Conservation (phyloP, 1,140 invertebrate genomes). For the Bombus confusus region DNA sequence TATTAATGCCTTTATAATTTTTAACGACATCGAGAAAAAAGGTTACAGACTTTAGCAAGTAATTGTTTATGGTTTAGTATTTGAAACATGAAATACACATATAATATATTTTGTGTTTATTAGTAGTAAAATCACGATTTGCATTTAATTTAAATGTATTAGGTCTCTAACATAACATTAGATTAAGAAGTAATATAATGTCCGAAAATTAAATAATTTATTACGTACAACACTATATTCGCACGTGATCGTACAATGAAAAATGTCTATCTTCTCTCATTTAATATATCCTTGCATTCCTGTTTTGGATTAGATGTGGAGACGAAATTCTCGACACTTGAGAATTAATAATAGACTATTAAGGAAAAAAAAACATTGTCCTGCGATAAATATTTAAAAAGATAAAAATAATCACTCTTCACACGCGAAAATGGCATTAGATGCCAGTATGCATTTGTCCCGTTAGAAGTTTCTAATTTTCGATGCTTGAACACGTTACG, state of each 20-base stretch:
- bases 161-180: constrained; percentile 40
- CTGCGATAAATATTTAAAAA: constrained; percentile 47
- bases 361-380: constrained; percentile 26
- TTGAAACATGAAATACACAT: neutral
- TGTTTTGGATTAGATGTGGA: neutral
- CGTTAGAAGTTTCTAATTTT: constrained; percentile 8
- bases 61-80: neutral
- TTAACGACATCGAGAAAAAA: neutral
- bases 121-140: constrained; percentile 14
- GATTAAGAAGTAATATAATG: constrained; percentile 45
- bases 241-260: constrained; percentile 60
- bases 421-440: constrained; percentile 33
- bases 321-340: constrained; percentile 16
- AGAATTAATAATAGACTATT: constrained; percentile 14
- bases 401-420: constrained; percentile 52
- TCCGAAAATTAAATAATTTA: constrained; percentile 71
- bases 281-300: constrained; percentile 15
- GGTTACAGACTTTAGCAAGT: neutral
- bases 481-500: constrained; percentile 7
- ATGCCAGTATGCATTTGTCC: constrained; percentile 11
- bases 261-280: constrained; percentile 39
- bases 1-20: constrained; percentile 5
- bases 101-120: neutral
- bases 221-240: constrained; percentile 65
- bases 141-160: constrained; percentile 43